Evolutionary conservation across 1,140 invertebrate species (phyloP).

Genomic region (Reticulitermes speratus): DNA sequence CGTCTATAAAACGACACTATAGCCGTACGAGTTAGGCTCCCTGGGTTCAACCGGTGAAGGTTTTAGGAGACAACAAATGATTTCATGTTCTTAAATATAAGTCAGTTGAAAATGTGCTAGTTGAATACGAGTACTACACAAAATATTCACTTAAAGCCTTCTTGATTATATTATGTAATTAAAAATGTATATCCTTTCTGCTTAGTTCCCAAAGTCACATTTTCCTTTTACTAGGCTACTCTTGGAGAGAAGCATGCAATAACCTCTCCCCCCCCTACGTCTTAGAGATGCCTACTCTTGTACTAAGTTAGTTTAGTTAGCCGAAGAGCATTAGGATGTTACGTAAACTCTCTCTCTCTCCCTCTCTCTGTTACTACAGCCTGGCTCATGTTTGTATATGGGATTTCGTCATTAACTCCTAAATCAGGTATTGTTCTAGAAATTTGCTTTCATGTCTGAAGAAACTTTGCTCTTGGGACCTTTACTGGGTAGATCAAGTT

Average conservation of each 20-base stretch:
- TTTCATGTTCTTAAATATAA: too few relatives aligned
- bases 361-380: not conserved
- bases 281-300: not conserved
- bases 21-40: too few relatives aligned
- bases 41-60: too few relatives aligned
- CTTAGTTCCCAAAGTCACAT: not conserved
- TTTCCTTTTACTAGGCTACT: not conserved
- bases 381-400: not conserved
- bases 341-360: not conserved
- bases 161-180: too few relatives aligned
- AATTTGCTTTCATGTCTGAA: not conserved
- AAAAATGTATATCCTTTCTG: too few relatives aligned
- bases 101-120: too few relatives aligned
- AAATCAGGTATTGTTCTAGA: constrained; percentile 13
- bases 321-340: not conserved
- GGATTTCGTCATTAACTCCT: constrained; percentile 15
- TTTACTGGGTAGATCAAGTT: not conserved
- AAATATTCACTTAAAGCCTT: too few relatives aligned
- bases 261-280: not conserved
- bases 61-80: too few relatives aligned
- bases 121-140: too few relatives aligned
- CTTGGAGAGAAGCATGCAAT: not conserved
- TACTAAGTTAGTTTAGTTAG: not conserved
- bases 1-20: too few relatives aligned
- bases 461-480: not conserved